These are phyloP conservation scores for Trachymyrmex cornetzi DNA, from an alignment of 1,140 invertebrate species.

Conservation along the genomic window DNA sequence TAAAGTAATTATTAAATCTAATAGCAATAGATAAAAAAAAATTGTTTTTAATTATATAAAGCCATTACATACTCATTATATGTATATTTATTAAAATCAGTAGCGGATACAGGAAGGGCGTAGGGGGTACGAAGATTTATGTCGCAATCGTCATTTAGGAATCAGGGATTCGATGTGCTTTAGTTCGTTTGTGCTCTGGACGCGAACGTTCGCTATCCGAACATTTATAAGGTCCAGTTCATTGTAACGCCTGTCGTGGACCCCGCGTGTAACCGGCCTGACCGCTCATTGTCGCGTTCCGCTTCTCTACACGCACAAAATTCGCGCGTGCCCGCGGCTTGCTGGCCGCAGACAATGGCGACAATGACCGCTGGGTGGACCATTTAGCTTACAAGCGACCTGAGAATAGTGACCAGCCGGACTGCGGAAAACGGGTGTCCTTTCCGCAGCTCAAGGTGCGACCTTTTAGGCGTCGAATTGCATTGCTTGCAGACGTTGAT, in stretches of 20 bases:
- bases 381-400: constrained; percentile 75
- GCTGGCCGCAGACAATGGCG: constrained; percentile 75
- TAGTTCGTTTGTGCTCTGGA: constrained; percentile 10
- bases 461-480: constrained; percentile 43
- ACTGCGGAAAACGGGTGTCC: constrained; percentile 58
- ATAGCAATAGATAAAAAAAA: too few species aligned
- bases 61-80: too few species aligned
- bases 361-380: constrained; percentile 75
- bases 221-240: constrained; percentile 57
- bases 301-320: constrained; percentile 21
- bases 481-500: constrained; percentile 20
- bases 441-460: constrained; percentile 62
- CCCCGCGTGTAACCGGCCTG: constrained; percentile 80
- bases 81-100: too few species aligned
- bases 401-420: constrained; percentile 33
- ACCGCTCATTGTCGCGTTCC: constrained; percentile 65
- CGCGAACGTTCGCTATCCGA: background rate
- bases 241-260: constrained; percentile 81
- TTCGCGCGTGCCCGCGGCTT: constrained; percentile 69
- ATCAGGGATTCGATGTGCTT: background rate
- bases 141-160: background rate
- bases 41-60: too few species aligned
- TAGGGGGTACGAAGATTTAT: background rate
- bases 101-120: too few species aligned
- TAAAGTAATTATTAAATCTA: too few species aligned